Percentiles rank a stretch among this genome's conserved stretches.
Evolutionary conservation across 2,888 invertebrate species (phyloP).

Genomic region (Drosophila lacicola): DNA sequence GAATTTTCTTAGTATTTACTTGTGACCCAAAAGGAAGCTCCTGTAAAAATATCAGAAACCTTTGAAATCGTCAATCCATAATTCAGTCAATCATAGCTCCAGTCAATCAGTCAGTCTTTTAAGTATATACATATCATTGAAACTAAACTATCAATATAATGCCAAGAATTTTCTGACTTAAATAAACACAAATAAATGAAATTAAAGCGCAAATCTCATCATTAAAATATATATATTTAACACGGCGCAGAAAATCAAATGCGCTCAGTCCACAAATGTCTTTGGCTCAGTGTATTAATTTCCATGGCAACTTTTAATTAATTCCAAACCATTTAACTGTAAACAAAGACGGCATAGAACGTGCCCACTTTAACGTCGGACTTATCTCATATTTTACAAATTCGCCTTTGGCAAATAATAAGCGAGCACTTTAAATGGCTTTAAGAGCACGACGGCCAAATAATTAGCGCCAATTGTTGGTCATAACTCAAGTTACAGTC

Average conservation of each 20-base stretch:
- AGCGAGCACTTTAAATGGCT: slow-evolving; percentile 33
- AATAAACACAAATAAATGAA: slow-evolving; percentile 1
- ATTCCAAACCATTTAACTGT: slow-evolving; percentile 77
- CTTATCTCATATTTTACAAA: slow-evolving; percentile 72
- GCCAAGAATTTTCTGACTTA: neutral
- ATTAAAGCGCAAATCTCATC: slow-evolving; percentile 1
- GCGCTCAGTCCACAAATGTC: slow-evolving; percentile 21
- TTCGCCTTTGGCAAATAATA: slow-evolving; percentile 55
- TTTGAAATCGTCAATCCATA: too few relatives aligned
- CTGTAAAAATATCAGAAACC: too few relatives aligned
- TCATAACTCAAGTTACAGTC: slow-evolving; percentile 44
- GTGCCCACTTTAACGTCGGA: slow-evolving; percentile 36
- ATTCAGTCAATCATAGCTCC: too few relatives aligned
- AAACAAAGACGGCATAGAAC: slow-evolving; percentile 53
- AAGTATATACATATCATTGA: neutral
- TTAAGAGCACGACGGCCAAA: slow-evolving; percentile 33
- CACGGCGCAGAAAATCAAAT: neutral
- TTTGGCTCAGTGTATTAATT: slow-evolving; percentile 46
- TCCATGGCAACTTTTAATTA: slow-evolving; percentile 69
- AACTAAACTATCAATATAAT: neutral
- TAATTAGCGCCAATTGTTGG: slow-evolving; percentile 64
- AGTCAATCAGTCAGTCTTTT: too few relatives aligned
- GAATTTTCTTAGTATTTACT: too few relatives aligned
- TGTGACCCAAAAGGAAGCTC: too few relatives aligned
- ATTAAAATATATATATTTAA: slow-evolving; percentile 15